Percentiles rank a stretch among this genome's conserved stretches.
These are phyloP conservation scores for Rapana venosa DNA, from an alignment of 2,888 invertebrate species.

Conservation along the genomic window DNA sequence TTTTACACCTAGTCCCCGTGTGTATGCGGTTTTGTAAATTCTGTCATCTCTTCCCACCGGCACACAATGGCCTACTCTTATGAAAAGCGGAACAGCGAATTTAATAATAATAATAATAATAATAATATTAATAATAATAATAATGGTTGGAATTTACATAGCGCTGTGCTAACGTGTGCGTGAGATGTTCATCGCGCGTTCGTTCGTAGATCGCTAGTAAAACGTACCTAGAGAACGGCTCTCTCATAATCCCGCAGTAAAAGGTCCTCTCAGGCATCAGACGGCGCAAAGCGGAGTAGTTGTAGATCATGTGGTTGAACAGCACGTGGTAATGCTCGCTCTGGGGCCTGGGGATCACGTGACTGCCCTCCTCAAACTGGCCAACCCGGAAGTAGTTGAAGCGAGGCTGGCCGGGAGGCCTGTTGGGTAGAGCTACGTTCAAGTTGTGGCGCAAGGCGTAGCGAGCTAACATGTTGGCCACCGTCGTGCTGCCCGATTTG, in stretches of 20 bases:
- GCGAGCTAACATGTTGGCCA: slow-evolving; percentile 61
- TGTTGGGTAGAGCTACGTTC: slow-evolving; percentile 59
- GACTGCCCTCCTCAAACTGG: slow-evolving; percentile 10
- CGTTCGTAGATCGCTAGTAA: too few relatives aligned
- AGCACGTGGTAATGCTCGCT: slow-evolving; percentile 58
- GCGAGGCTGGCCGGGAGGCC: neutral
- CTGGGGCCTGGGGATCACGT: slow-evolving; percentile 56
- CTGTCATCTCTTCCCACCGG: too few relatives aligned
- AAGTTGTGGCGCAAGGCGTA: slow-evolving; percentile 55
- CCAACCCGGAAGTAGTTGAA: slow-evolving; percentile 51
- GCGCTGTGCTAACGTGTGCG: too few relatives aligned
- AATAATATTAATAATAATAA: too few relatives aligned
- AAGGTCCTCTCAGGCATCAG: slow-evolving; percentile 54
- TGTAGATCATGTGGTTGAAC: slow-evolving; percentile 65
- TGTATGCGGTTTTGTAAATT: too few relatives aligned
- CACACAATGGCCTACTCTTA: too few relatives aligned
- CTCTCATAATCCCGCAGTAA: slow-evolving; percentile 58
- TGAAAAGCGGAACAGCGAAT: too few relatives aligned
- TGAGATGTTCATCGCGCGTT: too few relatives aligned
- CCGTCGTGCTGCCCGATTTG: slow-evolving; percentile 65
- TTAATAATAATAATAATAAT: too few relatives aligned
- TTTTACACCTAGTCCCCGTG: too few relatives aligned
- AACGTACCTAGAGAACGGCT: slow-evolving; percentile 47
- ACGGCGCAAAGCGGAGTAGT: slow-evolving; percentile 51
- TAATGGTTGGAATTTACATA: too few relatives aligned